Percentiles rank a stretch among this genome's conserved stretches.
phyloP scores from a whole-genome alignment of 2,797 vertebrate species.

The Acrocephalus scirpaceus region DNA sequence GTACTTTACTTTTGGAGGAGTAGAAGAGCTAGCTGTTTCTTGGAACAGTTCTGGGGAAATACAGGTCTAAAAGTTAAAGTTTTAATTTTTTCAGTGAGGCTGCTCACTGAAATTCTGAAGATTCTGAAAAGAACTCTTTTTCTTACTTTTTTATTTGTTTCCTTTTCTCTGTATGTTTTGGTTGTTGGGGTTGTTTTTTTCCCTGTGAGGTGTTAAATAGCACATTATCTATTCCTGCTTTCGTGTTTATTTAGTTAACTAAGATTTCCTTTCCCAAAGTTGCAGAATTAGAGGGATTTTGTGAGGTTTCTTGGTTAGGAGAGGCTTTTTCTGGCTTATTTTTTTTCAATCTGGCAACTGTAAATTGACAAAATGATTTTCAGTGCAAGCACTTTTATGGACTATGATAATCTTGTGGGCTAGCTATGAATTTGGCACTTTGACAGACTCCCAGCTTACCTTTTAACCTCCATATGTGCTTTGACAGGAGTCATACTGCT shows the following conservation, averaged over 20 bases:
- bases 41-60: neutral
- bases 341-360: neutral
- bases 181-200: neutral
- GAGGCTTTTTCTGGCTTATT: neutral
- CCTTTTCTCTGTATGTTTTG: neutral
- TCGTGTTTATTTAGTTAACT: neutral
- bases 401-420: neutral
- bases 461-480: constrained; percentile 23
- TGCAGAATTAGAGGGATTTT: neutral
- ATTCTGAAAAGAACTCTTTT: too few relatives aligned
- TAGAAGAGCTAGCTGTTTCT: neutral
- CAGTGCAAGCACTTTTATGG: neutral
- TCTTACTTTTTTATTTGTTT: neutral
- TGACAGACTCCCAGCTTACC: constrained; percentile 15
- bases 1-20: neutral
- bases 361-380: neutral
- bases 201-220: neutral
- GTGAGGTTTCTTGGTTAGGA: neutral
- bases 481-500: neutral
- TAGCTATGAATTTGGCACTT: neutral
- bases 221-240: neutral
- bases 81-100: neutral
- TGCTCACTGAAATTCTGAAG: too few relatives aligned
- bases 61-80: neutral
- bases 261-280: neutral